A percentile compares a stretch with the other conserved stretches of the same genome.
phyloP scores from a whole-genome alignment of 2,113 vertebrate species.

The Oryzias curvinotus region DNA sequence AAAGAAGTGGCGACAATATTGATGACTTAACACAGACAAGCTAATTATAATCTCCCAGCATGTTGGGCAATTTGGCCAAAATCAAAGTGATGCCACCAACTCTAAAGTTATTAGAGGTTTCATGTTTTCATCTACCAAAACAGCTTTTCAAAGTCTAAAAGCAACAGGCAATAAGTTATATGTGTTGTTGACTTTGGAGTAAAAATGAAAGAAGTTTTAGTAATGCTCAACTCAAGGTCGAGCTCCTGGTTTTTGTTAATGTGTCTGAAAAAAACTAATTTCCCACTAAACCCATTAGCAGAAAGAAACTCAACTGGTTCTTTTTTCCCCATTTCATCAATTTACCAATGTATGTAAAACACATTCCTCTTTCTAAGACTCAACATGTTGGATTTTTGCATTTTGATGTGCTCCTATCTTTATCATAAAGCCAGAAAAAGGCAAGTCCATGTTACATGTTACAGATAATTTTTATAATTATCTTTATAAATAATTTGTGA shows the following conservation, averaged over 20 bases:
- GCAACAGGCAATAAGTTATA: constrained; percentile 16
- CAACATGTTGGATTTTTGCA: not conserved
- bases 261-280: no score
- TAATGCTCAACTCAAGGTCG: no score
- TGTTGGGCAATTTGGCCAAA: constrained; percentile 10
- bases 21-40: constrained; percentile 41
- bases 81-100: constrained; percentile 52
- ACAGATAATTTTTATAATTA: no score
- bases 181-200: constrained; percentile 28
- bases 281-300: no score
- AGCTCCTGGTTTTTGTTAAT: no score
- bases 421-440: constrained; percentile 5
- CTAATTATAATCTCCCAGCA: constrained; percentile 51
- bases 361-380: not conserved
- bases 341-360: constrained; percentile 4
- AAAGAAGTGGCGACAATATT: constrained; percentile 59
- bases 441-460: not conserved
- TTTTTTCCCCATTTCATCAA: constrained; percentile 5
- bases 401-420: not conserved
- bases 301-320: no score
- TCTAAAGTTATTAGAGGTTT: constrained; percentile 36
- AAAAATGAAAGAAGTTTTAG: constrained; percentile 16
- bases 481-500: not conserved
- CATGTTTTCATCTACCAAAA: constrained; percentile 26
- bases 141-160: constrained; percentile 29